Evolutionary conservation across 2,797 vertebrate genomes (phyloP), one percentile per base, ranked within the genome.

Genomic region (Urophycis tenuis): DNA sequence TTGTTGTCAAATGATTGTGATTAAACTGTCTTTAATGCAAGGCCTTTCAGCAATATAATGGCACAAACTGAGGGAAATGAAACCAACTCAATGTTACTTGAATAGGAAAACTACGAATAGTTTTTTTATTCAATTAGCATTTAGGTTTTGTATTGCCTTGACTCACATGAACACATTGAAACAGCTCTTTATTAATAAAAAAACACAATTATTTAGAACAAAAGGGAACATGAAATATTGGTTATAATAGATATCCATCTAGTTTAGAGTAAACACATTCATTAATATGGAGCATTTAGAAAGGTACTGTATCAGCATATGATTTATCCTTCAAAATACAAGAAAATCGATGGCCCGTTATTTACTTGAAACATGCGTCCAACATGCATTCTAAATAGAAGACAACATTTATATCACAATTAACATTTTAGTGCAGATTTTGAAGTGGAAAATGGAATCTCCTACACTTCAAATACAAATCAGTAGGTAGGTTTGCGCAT

Each of bases 401-500:
- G 17, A 53, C 45, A 19, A 53, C 19, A 19, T 53, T 22, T 19
- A 69, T 7, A 69, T 30, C 12, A 69, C 41, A 14, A 53, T 25
- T 30, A 30, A 70, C 67, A 12, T 70, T 70, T 31, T 1, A 31
- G 30, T 14, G 67, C 30, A 70, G 29, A 12, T 31, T 29, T 14
- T 35, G 39, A 53, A 75, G 22, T 7, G 33, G 32, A 5, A 71
- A 7, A 25, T 70, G 75, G 69, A 71, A 10, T 71, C 14, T 33
- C 33, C 64, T 14, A 71, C 1, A 75, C 79, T 10, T 73, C 74
- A 71, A 30, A 64, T 30, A 19, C 0, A 72, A 78, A 77, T 95
- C 93, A 97, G 92, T 96, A 98, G 8, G 95, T 87, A 73, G 96
- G 96, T 73, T 95, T 97, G 90, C 87, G 95, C 94, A 96, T 92